phyloP scores from a whole-genome alignment of 2,797 vertebrate genomes.

The Lindbergichthys nudifrons region DNA sequence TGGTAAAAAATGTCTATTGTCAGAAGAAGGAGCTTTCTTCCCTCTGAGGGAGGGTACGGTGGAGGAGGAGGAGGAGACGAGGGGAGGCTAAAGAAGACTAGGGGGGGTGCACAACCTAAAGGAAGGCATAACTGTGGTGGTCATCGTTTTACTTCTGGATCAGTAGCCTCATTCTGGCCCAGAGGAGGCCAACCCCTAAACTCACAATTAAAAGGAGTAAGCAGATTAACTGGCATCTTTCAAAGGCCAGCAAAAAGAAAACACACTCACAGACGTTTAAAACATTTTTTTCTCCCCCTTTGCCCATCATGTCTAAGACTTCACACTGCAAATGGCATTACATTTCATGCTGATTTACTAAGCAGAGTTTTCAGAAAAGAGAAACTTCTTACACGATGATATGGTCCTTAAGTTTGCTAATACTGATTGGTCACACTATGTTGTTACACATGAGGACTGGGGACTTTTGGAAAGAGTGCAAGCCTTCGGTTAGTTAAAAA shows the following conservation, averaged over 20 bases:
- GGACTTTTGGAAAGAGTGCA: slow-evolving; percentile 11
- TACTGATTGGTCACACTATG: slow-evolving; percentile 80
- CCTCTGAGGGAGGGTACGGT: slow-evolving; percentile 67
- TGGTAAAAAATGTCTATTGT: slow-evolving; percentile 94
- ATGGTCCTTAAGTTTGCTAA: slow-evolving; percentile 82
- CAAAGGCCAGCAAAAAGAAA: slow-evolving; percentile 82
- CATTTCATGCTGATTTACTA: slow-evolving; percentile 89
- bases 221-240: slow-evolving; percentile 87
- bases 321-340: slow-evolving; percentile 86
- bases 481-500: background rate
- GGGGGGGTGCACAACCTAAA: slow-evolving; percentile 84
- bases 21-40: slow-evolving; percentile 88
- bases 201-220: slow-evolving; percentile 88
- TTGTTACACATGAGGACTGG: slow-evolving; percentile 54
- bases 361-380: slow-evolving; percentile 75
- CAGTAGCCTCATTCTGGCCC: slow-evolving; percentile 88
- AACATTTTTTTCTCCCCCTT: slow-evolving; percentile 68
- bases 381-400: slow-evolving; percentile 77
- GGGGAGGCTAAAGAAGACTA: slow-evolving; percentile 65
- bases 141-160: slow-evolving; percentile 92
- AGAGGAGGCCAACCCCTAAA: slow-evolving; percentile 81
- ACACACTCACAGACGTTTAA: slow-evolving; percentile 81
- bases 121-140: slow-evolving; percentile 90
- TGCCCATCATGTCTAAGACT: slow-evolving; percentile 51
- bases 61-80: slow-evolving; percentile 66